Evolutionary conservation across 2,888 invertebrate species (phyloP), one percentile per base, ranked within the genome.

Genomic region (Slavum lentiscoides): DNA sequence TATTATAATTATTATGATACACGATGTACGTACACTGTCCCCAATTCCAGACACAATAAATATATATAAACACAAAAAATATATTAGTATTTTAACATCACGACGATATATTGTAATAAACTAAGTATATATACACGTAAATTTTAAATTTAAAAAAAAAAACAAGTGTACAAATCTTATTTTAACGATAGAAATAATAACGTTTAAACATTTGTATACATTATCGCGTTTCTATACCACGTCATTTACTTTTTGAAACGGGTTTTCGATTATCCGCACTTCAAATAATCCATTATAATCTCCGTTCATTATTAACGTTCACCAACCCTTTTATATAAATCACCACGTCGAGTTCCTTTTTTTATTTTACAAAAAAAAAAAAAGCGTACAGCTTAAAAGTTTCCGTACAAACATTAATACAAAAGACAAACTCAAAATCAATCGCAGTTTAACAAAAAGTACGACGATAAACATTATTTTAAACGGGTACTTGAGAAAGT

Each of bases 211-310:
- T 75, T 75, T 66, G 39, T 66, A 75, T 30, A 30, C 30, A 30
- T 58, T 67, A 67, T 75, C 66, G 30, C 30, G 66, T 66, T 66
- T 58, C 58, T 58, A 17, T 67, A 75, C 66, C 66, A 58, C 55
- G 58, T 66, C 58, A 58, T 75, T 66, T 75, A 75, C 66, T 75
- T 43, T 23, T 43, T 23, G 66, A 53, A 66, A 75, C 39, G 66
- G 74, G 58, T 39, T 75, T 74, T 74, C 74, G 19, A 74, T 74
- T 74, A 74, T 74, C 55, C 39, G 17, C 66, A 23, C n/a, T 66
- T 58, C 17, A 58, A 58, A 58, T 75, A 75, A 75, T 67, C 74
- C 30, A 30, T 23, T 66, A 39, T 75, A 66, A 75, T 75, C 74
- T 75, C 58, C 58, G 39, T 21, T 67, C 74, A 67, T 75, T 75